Conservation (phyloP, 2,797 vertebrate genomes). For the Oreortyx pictus region DNA sequence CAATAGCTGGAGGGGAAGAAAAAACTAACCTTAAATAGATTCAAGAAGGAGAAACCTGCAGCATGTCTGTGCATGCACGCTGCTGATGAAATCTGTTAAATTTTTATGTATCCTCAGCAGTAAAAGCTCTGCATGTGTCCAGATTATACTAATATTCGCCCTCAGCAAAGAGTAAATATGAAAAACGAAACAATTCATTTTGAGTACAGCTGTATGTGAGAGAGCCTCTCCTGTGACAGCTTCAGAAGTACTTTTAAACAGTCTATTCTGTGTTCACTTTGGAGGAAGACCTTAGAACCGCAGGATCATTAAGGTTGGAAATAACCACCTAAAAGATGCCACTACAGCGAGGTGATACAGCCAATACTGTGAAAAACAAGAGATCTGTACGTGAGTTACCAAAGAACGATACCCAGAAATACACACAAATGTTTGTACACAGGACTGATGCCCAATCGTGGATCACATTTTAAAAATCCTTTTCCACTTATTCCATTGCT, state of each 20-base stretch:
- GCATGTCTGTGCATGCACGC: neutral
- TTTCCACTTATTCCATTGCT: neutral
- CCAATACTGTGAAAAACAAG: neutral
- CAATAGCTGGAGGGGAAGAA: neutral
- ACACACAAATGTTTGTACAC: neutral
- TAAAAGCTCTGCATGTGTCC: neutral
- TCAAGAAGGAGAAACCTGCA: neutral
- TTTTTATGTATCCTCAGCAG: neutral
- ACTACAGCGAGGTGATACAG: neutral
- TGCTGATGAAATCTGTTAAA: neutral
- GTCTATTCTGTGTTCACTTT: neutral
- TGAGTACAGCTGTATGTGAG: neutral
- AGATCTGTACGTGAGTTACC: neutral
- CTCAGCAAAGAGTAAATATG: neutral
- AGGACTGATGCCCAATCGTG: neutral
- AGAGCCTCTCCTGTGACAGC: neutral
- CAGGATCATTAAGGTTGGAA: no score
- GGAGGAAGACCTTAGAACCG: neutral
- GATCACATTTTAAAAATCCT: neutral
- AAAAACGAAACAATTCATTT: neutral
- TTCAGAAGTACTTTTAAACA: neutral
- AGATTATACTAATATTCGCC: neutral
- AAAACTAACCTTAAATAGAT: neutral
- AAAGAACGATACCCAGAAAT: neutral
- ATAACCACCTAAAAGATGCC: no score